Percentiles rank a stretch among this genome's conserved stretches.
Evolutionary conservation across 2,888 invertebrate species (phyloP).

Genomic region (Argyresthia albistria): DNA sequence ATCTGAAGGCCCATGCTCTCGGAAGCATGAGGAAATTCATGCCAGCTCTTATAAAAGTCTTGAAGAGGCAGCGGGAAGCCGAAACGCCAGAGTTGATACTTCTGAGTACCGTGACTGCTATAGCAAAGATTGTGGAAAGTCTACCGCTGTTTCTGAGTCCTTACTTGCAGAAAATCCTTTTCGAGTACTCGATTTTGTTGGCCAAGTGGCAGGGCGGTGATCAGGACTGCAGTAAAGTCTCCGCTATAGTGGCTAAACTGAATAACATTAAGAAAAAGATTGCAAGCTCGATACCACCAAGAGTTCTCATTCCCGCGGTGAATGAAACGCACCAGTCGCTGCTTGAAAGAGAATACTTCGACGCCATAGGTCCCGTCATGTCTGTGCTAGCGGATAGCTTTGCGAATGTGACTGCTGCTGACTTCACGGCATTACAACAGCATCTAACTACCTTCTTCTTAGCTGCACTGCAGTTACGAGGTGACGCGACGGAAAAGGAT

Average conservation of each 20-base stretch:
- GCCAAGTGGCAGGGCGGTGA: slow-evolving; percentile 63
- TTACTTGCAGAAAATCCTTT: slow-evolving; percentile 81
- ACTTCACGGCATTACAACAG: slow-evolving; percentile 76
- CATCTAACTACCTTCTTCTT: slow-evolving; percentile 84
- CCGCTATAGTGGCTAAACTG: slow-evolving; percentile 71
- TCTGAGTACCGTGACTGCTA: slow-evolving; percentile 82
- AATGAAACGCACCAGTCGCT: slow-evolving; percentile 76
- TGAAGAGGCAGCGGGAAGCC: slow-evolving; percentile 74
- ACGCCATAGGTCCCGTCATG: slow-evolving; percentile 81
- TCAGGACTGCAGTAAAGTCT: slow-evolving; percentile 61
- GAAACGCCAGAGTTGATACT: slow-evolving; percentile 74
- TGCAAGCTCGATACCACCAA: slow-evolving; percentile 76
- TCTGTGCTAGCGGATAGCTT: slow-evolving; percentile 82
- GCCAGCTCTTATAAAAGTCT: slow-evolving; percentile 78
- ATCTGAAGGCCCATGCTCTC: slow-evolving; percentile 83
- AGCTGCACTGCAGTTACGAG: slow-evolving; percentile 78
- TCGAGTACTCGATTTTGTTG: slow-evolving; percentile 73
- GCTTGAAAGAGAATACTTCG: slow-evolving; percentile 70
- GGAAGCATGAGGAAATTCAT: slow-evolving; percentile 83
- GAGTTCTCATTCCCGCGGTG: slow-evolving; percentile 84
- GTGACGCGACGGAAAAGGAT: slow-evolving; percentile 52
- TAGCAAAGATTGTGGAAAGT: slow-evolving; percentile 87
- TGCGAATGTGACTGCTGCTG: slow-evolving; percentile 71
- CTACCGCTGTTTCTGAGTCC: slow-evolving; percentile 89
- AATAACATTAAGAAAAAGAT: slow-evolving; percentile 77